These are phyloP conservation scores for Podarcis muralis DNA, from an alignment of 2,113 vertebrate genomes.

Conservation along the genomic window DNA sequence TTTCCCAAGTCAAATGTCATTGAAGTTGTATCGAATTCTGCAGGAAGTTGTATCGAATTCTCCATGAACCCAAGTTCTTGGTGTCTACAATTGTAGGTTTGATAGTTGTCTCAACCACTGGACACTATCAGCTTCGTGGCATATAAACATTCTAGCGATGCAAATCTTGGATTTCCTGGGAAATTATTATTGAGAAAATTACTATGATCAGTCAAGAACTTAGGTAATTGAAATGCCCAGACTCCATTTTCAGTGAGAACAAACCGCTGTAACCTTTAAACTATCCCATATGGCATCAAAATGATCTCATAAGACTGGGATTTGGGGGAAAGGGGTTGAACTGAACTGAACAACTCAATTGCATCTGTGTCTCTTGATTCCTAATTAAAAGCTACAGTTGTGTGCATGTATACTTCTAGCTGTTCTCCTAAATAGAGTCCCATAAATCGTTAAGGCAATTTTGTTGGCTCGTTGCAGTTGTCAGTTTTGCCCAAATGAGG, in stretches of 20 bases:
- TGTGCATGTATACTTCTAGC: not conserved
- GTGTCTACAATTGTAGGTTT: not conserved
- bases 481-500: not conserved
- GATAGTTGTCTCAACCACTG: not conserved
- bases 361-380: not conserved
- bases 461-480: not conserved
- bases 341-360: not conserved
- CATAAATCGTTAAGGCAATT: not conserved
- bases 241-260: not conserved
- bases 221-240: not conserved
- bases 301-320: conserved; percentile 18
- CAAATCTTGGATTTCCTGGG: conserved; percentile 20
- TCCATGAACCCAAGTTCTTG: not conserved
- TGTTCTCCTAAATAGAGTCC: not conserved
- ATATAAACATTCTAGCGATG: conserved; percentile 2
- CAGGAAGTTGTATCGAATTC: too few relatives aligned
- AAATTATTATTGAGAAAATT: conserved; percentile 23
- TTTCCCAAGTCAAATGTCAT: not conserved
- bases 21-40: not conserved
- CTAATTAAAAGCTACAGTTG: not conserved
- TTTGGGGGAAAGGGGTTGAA: conserved; percentile 17
- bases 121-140: not conserved
- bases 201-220: conserved; percentile 23
- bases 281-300: conserved; percentile 16
- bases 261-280: conserved; percentile 24